Percentiles rank a stretch among this genome's conserved stretches.
These are phyloP conservation scores for Byasa hedistus DNA, from an alignment of 2,888 invertebrate species.

Conservation along the genomic window DNA sequence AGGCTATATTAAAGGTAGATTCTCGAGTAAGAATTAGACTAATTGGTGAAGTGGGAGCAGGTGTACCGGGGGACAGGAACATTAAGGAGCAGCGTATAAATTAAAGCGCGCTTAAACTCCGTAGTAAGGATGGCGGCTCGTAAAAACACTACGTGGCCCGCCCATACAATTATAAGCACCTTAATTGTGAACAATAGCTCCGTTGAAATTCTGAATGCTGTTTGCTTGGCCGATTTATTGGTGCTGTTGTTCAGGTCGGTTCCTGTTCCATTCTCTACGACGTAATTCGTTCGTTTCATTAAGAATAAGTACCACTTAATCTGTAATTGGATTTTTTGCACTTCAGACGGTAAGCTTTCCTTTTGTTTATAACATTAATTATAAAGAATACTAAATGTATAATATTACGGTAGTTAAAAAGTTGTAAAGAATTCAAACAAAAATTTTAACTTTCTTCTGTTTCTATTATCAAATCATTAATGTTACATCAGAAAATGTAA, in stretches of 20 bases:
- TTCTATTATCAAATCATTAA: no score
- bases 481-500: no score
- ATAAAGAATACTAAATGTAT: no score
- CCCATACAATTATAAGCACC: conserved; percentile 61
- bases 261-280: neutral
- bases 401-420: no score
- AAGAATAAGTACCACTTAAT: neutral
- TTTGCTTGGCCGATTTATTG: conserved; percentile 19
- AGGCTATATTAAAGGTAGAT: neutral
- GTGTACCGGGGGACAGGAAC: conserved; percentile 1
- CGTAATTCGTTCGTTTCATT: neutral
- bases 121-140: conserved; percentile 41
- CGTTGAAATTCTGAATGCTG: conserved; percentile 8
- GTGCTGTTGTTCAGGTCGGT: neutral
- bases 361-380: neutral
- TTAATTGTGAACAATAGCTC: conserved; percentile 56
- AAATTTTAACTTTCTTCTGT: no score
- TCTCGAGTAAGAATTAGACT: neutral
- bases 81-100: conserved; percentile 6
- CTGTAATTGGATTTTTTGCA: no score
- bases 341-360: neutral
- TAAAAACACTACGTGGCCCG: conserved; percentile 53
- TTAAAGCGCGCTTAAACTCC: conserved; percentile 10
- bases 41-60: conserved; percentile 5
- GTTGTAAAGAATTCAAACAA: no score